Evolutionary conservation across 2,888 invertebrate species (phyloP).

Genomic region (Harpalus rufipes): DNA sequence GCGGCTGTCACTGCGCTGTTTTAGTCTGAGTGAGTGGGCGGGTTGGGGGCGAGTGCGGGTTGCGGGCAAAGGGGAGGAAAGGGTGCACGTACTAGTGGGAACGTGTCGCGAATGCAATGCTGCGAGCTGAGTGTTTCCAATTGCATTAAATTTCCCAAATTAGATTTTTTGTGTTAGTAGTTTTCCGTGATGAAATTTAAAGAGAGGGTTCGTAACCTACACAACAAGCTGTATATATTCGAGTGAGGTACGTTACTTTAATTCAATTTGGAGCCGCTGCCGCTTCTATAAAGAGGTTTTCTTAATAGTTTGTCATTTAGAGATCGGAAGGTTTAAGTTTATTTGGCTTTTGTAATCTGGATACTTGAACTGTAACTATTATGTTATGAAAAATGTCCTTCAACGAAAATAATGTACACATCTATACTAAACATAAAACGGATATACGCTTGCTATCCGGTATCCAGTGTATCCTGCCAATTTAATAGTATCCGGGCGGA

Average conservation of each 20-base stretch:
- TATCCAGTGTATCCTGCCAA: too few relatives aligned
- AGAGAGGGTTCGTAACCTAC: neutral
- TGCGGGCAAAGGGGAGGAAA: slow-evolving; percentile 17
- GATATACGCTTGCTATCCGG: too few relatives aligned
- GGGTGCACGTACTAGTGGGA: slow-evolving; percentile 50
- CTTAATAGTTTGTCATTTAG: neutral
- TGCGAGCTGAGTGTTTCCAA: slow-evolving; percentile 37
- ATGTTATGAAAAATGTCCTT: too few relatives aligned
- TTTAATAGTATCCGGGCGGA: too few relatives aligned
- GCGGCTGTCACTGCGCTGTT: slow-evolving; percentile 63
- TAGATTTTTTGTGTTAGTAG: slow-evolving; percentile 54
- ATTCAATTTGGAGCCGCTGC: neutral
- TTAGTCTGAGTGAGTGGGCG: slow-evolving; percentile 48
- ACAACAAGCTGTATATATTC: neutral
- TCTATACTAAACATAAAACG: too few relatives aligned
- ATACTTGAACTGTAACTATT: too few relatives aligned
- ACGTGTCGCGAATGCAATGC: slow-evolving; percentile 56
- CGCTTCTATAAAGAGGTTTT: neutral
- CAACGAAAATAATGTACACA: too few relatives aligned
- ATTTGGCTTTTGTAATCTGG: too few relatives aligned
- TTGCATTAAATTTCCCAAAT: slow-evolving; percentile 56
- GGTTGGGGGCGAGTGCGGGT: neutral
- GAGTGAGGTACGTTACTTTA: slow-evolving; percentile 4
- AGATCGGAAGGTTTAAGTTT: too few relatives aligned
- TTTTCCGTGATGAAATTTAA: slow-evolving; percentile 47